phyloP scores from a whole-genome alignment of 30 jellyfish, hydroid and myxozoan genomes.

The Clytia hemisphaerica region DNA sequence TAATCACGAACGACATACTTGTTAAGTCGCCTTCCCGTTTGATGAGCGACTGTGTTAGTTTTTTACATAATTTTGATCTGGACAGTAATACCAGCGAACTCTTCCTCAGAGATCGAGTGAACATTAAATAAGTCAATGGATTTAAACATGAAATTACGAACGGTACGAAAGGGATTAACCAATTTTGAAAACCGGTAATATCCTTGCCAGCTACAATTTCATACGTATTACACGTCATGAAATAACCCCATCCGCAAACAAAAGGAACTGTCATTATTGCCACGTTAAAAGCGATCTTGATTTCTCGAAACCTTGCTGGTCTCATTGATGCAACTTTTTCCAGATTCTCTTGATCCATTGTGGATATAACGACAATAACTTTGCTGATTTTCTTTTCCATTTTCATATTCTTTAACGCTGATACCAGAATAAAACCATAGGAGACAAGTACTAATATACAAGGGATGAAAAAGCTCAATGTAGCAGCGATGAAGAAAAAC shows the following conservation, averaged over 20 bases:
- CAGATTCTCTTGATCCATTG: conserved; percentile 1
- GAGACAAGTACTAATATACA: conserved; percentile 15
- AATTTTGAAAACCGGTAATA: conserved; percentile 21
- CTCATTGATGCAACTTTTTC: background rate
- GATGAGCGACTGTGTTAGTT: background rate
- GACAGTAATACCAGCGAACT: conserved; percentile 11
- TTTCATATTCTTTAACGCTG: conserved; percentile 21
- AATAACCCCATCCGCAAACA: conserved; percentile 34
- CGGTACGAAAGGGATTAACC: conserved; percentile 26
- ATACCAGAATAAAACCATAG: conserved; percentile 18
- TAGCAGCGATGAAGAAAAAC: conserved; percentile 5
- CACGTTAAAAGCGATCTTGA: conserved; percentile 16
- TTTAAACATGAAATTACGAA: conserved; percentile 17
- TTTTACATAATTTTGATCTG: background rate
- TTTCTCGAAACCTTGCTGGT: conserved; percentile 41
- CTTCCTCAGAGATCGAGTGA: conserved; percentile 24
- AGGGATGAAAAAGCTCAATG: conserved; percentile 22
- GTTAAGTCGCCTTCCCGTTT: conserved; percentile 1
- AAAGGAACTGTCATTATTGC: conserved; percentile 27
- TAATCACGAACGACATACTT: background rate
- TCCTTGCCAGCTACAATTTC: conserved; percentile 9
- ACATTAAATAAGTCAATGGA: conserved; percentile 19
- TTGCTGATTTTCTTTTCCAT: conserved; percentile 29
- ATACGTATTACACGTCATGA: conserved; percentile 22
- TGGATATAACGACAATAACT: conserved; percentile 9